These are phyloP conservation scores for Cynaeus angustus DNA, from an alignment of 2,888 invertebrate genomes.

Conservation along the genomic window DNA sequence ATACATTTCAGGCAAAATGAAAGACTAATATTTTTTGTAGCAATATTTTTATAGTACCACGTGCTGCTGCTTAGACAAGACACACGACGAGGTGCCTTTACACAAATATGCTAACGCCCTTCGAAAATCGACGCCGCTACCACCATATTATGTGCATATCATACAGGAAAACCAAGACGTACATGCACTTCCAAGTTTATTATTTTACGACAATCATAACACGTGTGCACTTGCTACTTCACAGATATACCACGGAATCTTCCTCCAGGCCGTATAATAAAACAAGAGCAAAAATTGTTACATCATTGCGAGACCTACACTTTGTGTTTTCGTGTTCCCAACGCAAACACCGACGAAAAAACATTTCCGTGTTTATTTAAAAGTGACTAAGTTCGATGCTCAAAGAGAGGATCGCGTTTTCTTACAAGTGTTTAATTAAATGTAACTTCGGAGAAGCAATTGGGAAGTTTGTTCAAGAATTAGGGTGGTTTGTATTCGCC, in stretches of 20 bases:
- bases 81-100: slow-evolving; percentile 53
- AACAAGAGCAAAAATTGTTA: slow-evolving; percentile 1
- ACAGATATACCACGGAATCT: slow-evolving; percentile 1
- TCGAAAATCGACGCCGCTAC: slow-evolving; percentile 10
- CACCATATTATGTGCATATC: slow-evolving; percentile 14
- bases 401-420: slow-evolving; percentile 42
- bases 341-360: background rate
- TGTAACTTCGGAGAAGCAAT: slow-evolving; percentile 51
- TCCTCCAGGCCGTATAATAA: slow-evolving; percentile 13
- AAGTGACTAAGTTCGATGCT: background rate
- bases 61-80: slow-evolving; percentile 67
- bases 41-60: slow-evolving; percentile 66
- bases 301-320: background rate
- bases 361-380: background rate
- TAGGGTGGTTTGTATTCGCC: slow-evolving; percentile 50
- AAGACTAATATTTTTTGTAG: slow-evolving; percentile 72
- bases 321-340: background rate
- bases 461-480: slow-evolving; percentile 52
- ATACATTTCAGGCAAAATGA: slow-evolving; percentile 70
- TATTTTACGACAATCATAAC: slow-evolving; percentile 12
- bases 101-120: slow-evolving; percentile 36
- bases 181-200: slow-evolving; percentile 11
- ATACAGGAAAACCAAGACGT: slow-evolving; percentile 10
- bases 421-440: slow-evolving; percentile 53
- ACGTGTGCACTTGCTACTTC: slow-evolving; percentile 17